A percentile compares a stretch with the other conserved stretches of the same genome.
Evolutionary conservation across 2,797 vertebrate genomes (phyloP).

Genomic region (Rhinogobio ventralis): DNA sequence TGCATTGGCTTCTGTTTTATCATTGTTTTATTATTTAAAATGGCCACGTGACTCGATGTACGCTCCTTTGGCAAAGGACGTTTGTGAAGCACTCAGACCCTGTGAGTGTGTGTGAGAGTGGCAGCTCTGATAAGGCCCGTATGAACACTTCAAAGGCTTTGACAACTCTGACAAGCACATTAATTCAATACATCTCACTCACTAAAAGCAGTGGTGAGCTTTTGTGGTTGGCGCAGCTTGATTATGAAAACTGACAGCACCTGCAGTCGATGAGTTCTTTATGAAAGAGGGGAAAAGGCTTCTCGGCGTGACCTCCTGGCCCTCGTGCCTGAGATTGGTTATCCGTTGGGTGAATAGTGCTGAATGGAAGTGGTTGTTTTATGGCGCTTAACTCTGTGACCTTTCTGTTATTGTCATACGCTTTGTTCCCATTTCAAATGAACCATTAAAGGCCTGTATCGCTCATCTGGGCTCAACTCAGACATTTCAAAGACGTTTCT

Average conservation of each 20-base stretch:
- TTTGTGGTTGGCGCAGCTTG: slow-evolving; percentile 43
- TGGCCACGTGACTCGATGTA: neutral
- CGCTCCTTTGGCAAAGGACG: neutral
- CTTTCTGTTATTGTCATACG: neutral
- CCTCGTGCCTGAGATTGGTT: slow-evolving; percentile 36
- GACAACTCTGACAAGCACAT: slow-evolving; percentile 59
- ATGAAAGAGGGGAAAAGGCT: slow-evolving; percentile 5
- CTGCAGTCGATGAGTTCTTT: slow-evolving; percentile 42
- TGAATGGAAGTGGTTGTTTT: slow-evolving; percentile 26
- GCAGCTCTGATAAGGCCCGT: slow-evolving; percentile 40
- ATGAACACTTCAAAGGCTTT: slow-evolving; percentile 53
- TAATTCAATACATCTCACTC: slow-evolving; percentile 58
- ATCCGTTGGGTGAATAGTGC: slow-evolving; percentile 43
- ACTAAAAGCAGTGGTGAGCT: slow-evolving; percentile 40
- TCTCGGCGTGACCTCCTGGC: slow-evolving; percentile 48
- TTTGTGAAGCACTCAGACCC: slow-evolving; percentile 8
- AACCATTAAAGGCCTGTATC: neutral
- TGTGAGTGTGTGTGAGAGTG: slow-evolving; percentile 26
- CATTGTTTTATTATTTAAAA: neutral
- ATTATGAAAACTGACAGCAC: slow-evolving; percentile 41
- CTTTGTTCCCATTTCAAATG: neutral
- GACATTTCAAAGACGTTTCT: neutral
- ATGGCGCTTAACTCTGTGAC: slow-evolving; percentile 18
- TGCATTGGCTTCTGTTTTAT: neutral
- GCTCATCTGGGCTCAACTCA: neutral